Conservation (phyloP, 2,888 invertebrate species). For the Sclerodermus sp. region DNA sequence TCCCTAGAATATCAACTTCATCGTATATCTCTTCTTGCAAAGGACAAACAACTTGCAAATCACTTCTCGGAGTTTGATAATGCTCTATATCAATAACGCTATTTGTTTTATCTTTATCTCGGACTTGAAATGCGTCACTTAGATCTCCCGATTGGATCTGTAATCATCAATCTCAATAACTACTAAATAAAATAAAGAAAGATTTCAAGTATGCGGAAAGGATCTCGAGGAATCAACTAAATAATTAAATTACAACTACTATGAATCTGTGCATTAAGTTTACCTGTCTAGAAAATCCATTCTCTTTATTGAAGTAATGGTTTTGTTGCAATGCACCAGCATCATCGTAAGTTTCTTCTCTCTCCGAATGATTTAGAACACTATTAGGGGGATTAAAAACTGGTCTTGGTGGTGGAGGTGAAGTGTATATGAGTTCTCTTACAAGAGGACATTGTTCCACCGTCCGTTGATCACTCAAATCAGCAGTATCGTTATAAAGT, state of each 20-base stretch:
- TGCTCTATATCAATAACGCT: constrained; percentile 31
- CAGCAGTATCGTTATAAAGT: constrained; percentile 39
- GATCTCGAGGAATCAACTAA: too few relatives aligned
- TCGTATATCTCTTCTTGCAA: constrained; percentile 44
- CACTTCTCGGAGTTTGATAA: constrained; percentile 42
- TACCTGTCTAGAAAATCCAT: too few relatives aligned
- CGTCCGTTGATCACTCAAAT: background rate
- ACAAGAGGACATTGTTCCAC: constrained; percentile 13
- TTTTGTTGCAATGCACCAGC: constrained; percentile 29
- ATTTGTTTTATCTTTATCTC: too few relatives aligned
- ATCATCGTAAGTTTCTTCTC: constrained; percentile 47
- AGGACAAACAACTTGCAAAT: constrained; percentile 8
- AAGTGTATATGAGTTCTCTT: constrained; percentile 37
- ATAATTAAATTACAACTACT: too few relatives aligned
- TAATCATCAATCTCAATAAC: too few relatives aligned
- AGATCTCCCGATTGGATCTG: background rate
- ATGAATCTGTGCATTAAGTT: too few relatives aligned
- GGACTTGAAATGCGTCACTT: background rate
- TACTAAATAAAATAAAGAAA: too few relatives aligned
- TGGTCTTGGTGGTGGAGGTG: constrained; percentile 46
- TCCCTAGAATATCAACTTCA: constrained; percentile 42
- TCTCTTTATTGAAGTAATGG: background rate
- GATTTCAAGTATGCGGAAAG: too few relatives aligned
- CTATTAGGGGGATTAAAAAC: constrained; percentile 21
- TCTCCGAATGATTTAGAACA: background rate